These are phyloP conservation scores for Poecilus cupreus DNA, from an alignment of 2,888 invertebrate genomes.

Conservation along the genomic window DNA sequence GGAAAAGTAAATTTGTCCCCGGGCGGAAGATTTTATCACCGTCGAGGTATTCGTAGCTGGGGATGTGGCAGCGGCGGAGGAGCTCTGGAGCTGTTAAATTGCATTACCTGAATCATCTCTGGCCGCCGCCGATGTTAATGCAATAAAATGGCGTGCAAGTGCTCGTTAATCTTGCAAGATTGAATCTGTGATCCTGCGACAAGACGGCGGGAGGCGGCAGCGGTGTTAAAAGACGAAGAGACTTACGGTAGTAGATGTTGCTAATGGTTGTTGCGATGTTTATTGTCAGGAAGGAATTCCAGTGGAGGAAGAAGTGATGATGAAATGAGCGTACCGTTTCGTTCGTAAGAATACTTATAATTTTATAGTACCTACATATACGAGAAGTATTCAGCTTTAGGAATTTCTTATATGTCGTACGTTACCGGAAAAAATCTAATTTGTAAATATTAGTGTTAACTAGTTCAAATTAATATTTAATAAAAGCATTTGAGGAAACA, in stretches of 20 bases:
- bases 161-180: slow-evolving; percentile 7
- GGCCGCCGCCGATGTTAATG: slow-evolving; percentile 18
- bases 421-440: too few relatives aligned
- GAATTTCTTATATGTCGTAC: too few relatives aligned
- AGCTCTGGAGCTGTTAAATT: slow-evolving; percentile 9
- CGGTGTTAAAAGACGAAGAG: too few relatives aligned
- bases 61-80: too few relatives aligned
- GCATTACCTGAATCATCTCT: slow-evolving; percentile 26
- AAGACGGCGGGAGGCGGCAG: neutral
- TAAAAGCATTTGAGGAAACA: too few relatives aligned
- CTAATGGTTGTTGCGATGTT: too few relatives aligned
- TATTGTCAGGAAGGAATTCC: neutral
- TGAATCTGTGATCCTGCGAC: neutral
- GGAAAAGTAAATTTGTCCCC: slow-evolving; percentile 39
- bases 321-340: neutral
- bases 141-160: slow-evolving; percentile 19
- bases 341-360: too few relatives aligned
- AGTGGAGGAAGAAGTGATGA: neutral
- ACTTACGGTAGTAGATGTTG: too few relatives aligned
- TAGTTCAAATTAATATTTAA: too few relatives aligned
- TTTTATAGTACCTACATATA: too few relatives aligned
- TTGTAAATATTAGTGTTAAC: too few relatives aligned
- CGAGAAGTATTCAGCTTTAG: too few relatives aligned
- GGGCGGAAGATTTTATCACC: slow-evolving; percentile 9
- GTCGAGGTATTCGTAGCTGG: neutral